These are phyloP conservation scores for Felis catus DNA, from an alignment of 2,113 vertebrate species.

Conservation along the genomic window F.catus_Fca126_mat1.0 CM031414.1:131283501-131284000, in stretches of 20 bases:
- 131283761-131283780: background rate
- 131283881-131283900: background rate
- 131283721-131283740: background rate
- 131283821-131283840: background rate
- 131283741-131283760: background rate
- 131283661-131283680: background rate
- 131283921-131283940: background rate
- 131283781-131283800: background rate
- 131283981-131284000: background rate
- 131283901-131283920: background rate
- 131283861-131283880: too few species aligned
- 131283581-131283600: background rate
- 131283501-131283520: background rate
- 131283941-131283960: background rate
- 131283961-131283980: background rate
- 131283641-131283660: background rate
- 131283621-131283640: background rate
- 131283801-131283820: background rate
- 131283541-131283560: background rate
- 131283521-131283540: accelerated
- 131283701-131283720: background rate
- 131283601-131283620: background rate
- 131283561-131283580: background rate
- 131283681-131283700: background rate
- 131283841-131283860: background rate